phyloP scores from a whole-genome alignment of 2,113 vertebrate genomes.

The Xiphophorus couchianus region DNA sequence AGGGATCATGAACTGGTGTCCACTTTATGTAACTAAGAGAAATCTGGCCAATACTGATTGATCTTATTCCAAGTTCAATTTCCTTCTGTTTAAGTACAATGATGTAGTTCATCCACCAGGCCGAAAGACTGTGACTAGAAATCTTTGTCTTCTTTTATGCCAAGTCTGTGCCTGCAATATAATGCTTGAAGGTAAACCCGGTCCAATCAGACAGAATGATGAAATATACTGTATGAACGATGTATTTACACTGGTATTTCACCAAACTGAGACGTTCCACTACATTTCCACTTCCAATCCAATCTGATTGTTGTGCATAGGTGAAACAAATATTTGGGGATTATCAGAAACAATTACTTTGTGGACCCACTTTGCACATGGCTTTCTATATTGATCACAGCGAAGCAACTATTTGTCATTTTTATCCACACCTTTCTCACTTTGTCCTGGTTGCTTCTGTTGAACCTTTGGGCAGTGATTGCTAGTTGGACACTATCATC shows the following conservation, averaged over 20 bases:
- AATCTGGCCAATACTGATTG: too few species aligned
- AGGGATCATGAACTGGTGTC: too few species aligned
- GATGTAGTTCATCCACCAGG: too few species aligned
- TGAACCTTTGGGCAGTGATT: conserved; percentile 31
- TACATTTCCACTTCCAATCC: neutral
- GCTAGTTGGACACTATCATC: conserved; percentile 38
- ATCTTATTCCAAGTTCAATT: too few species aligned
- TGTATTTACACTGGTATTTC: neutral
- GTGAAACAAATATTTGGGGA: neutral
- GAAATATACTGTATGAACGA: too few species aligned
- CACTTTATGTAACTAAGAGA: too few species aligned
- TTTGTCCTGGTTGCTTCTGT: neutral
- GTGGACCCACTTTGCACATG: neutral
- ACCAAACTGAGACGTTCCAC: neutral
- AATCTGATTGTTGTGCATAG: neutral
- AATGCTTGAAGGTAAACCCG: neutral
- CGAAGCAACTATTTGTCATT: too few species aligned
- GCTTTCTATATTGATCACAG: neutral
- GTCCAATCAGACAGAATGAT: neutral
- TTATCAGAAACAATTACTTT: neutral
- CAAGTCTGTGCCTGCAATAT: too few species aligned
- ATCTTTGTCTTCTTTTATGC: too few species aligned
- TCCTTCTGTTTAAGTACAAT: too few species aligned
- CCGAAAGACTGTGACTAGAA: too few species aligned
- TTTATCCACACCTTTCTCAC: too few species aligned